These are phyloP conservation scores for Athalia circularis DNA, from an alignment of 2,888 invertebrate species.

Conservation along the genomic window DNA sequence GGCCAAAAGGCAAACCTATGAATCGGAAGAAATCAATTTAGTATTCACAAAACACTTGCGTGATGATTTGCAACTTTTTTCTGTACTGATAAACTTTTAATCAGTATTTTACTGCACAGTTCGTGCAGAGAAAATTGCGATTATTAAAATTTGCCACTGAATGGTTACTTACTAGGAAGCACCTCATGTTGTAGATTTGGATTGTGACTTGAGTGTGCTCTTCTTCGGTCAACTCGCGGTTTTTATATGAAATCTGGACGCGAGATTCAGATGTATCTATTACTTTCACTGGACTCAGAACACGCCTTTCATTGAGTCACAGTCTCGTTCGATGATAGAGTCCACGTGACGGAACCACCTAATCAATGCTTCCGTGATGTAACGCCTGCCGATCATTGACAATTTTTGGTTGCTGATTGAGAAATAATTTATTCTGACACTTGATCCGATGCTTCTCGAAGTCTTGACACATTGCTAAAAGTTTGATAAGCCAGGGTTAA, in stretches of 20 bases:
- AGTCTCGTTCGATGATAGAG: not conserved
- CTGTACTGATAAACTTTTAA: too few species aligned
- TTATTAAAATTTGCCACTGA: not conserved
- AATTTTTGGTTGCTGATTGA: not conserved
- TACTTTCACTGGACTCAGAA: constrained; percentile 62
- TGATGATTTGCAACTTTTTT: too few species aligned
- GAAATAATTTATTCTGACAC: too few species aligned
- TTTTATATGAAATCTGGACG: constrained; percentile 63
- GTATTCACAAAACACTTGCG: not conserved
- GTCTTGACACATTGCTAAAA: not conserved
- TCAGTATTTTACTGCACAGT: too few species aligned
- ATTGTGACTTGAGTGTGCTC: constrained; percentile 60
- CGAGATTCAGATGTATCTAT: constrained; percentile 51
- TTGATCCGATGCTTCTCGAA: not conserved
- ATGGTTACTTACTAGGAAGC: constrained; percentile 61
- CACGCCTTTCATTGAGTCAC: constrained; percentile 25
- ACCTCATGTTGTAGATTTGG: constrained; percentile 60
- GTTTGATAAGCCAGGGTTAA: too few species aligned
- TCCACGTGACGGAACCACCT: constrained; percentile 14
- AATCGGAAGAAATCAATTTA: not conserved
- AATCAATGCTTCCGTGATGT: not conserved
- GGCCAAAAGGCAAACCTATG: constrained; percentile 55
- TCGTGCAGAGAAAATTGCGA: not conserved
- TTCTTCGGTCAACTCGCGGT: constrained; percentile 54
- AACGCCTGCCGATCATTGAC: not conserved